Base-by-base conservation (phyloP, 2,888 invertebrate species). In the Tridacna gigas region DNA sequence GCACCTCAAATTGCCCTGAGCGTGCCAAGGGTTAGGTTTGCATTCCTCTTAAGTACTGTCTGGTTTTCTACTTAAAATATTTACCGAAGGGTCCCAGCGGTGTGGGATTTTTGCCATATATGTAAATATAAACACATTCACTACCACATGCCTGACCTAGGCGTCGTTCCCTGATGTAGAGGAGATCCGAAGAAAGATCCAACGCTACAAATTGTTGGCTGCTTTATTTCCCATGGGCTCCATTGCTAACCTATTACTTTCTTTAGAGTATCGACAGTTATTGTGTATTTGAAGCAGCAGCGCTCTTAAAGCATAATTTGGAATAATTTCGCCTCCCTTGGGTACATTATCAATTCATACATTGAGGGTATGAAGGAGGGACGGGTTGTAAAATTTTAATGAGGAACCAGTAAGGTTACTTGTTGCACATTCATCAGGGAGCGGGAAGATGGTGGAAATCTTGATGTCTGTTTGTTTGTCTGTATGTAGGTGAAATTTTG, bases 311-410 rank as follows among this genome's bases (percentile, higher is more conserved):
- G 79, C 71, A 85, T 85, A 77, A 82, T 85, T 80, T 80, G 77
- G 82, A 77, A 85, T 82, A 74, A 82, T 85, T 82, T 80, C 65
- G 28, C 11, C 45, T 86, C 86, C 82, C 84, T 2, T 13, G 82
- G 80, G 86, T 69, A 48, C 56, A 78, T 84, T 80, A 86, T 82
- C 82, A 86, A 86, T 86, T 82, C 75, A 67, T 78, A 63, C 37
- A 60, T 75, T 26, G 25, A 15, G 28, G 37, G 26, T 37, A 37
- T 37, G 28, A 56, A 69, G 67, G 67, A 71, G 56, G 37, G 37
- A 25, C 61, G 67, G 60, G 77, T 81, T 77, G 81, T 86, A 77
- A 86, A 86, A 86, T 74, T 83, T 86, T 86, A 86, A 86, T 86
- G 86, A 83, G 37, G 37, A 7, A 37, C 37, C 37, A 7, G 37